Base-by-base conservation (phyloP, 1,140 invertebrate species). In the Atta cephalotes region DNA sequence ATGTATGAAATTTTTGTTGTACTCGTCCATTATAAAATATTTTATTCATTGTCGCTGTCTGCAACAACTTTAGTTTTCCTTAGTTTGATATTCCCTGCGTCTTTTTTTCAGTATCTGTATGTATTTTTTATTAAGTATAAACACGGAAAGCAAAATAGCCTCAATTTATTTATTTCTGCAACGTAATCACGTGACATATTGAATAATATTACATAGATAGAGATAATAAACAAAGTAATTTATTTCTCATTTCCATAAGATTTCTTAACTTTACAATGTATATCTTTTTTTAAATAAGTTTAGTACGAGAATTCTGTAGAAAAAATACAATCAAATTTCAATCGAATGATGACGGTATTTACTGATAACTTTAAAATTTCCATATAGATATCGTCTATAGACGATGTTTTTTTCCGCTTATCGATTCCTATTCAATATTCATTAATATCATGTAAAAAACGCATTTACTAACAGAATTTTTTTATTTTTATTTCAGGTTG, bases 31-130 rank as follows among this genome's bases (percentile, higher is more conserved):
- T 60, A 45, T 16, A 39, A 60, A 31, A 77, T 77, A 62, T 60
- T 76, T 58, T 76, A 76, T 62, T 77, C 35, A 77, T 77, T 18
- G n/a, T 63, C 74, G n/a, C 18, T 45, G n/a, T 76, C 16, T 16
- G 16, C 16, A 14, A 39, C 39, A 45, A 10, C n/a, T 60, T 35
- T 12, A 35, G 2, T 16, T 56, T 56, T 39, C 12, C 12, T 31
- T 28, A 1, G 56, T 62, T 21, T 21, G 7, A 0, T 1, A 12
- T 74, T 35, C 16, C 12, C 31, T 56, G 31, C 31, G 6, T 39
- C 12, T 58, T 39, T 18, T 62, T 16, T 7, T 16, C 7, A 0
- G 1, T 16, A 35, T n/a, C 16, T 72, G 0, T 72, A 72, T 72
- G 16, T 25, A 53, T 28, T n/a, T 72, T 72, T 72, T 51, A 53